These are phyloP conservation scores for Pardosa pseudoannulata DNA, from an alignment of 2,888 invertebrate genomes.

Conservation along the genomic window DNA sequence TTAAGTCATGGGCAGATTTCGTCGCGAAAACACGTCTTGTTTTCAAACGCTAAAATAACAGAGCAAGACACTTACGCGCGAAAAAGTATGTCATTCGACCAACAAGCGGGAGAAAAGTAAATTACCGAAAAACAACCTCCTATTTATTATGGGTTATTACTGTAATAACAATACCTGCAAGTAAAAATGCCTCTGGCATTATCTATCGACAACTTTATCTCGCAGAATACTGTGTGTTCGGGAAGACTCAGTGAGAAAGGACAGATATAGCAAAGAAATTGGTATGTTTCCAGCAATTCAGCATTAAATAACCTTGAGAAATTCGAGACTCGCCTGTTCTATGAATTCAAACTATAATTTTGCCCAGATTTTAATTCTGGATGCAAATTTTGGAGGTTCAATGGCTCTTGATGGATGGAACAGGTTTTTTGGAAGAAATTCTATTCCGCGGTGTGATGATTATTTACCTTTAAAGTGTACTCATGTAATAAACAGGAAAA, in stretches of 20 bases:
- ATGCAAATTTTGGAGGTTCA: neutral
- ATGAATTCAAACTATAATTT: neutral
- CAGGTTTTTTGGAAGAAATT: no score
- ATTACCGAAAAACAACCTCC: neutral
- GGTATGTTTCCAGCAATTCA: neutral
- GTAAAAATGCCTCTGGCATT: neutral
- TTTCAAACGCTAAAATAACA: neutral
- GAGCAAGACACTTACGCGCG: neutral
- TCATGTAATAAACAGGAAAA: no score
- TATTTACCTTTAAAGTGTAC: no score
- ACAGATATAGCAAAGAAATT: neutral
- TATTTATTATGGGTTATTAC: neutral
- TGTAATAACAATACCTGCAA: neutral
- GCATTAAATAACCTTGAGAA: neutral
- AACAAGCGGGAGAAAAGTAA: neutral
- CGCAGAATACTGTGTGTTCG: neutral
- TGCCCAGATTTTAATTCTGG: neutral
- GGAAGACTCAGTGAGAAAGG: neutral
- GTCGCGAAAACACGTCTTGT: neutral
- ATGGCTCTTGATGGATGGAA: neutral
- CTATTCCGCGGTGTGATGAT: no score
- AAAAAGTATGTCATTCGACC: constrained; percentile 14
- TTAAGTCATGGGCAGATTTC: neutral
- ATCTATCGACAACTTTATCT: neutral
- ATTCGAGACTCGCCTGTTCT: neutral